Evolutionary conservation across 2,888 invertebrate species (phyloP).

Genomic region (Luperina nickerlii): DNA sequence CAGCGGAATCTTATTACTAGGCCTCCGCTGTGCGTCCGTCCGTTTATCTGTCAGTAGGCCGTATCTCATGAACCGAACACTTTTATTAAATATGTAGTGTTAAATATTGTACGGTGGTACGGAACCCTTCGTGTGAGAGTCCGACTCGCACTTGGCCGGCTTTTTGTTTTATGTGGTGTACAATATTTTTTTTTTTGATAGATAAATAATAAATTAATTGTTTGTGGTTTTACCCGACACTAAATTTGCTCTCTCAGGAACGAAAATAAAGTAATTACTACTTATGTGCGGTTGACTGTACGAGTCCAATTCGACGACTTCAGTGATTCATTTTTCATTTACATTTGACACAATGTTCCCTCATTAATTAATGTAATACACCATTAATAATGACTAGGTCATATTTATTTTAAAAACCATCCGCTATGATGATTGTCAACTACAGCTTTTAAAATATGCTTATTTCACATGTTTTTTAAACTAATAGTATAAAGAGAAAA

Average conservation of each 20-base stretch:
- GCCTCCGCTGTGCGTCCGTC: too few species aligned
- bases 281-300: not conserved
- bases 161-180: not conserved
- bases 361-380: not conserved
- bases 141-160: too few species aligned
- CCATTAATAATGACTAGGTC: not conserved
- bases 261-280: not conserved
- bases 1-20: too few species aligned
- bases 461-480: not conserved
- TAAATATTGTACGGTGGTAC: too few species aligned
- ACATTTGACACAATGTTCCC: not conserved
- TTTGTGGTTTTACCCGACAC: not conserved
- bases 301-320: not conserved
- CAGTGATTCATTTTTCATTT: conserved; percentile 24
- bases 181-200: not conserved
- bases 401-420: conserved; percentile 2
- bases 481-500: too few species aligned
- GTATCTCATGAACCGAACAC: too few species aligned
- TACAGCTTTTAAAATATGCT: not conserved
- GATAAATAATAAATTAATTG: not conserved
- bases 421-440: not conserved
- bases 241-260: not conserved
- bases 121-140: too few species aligned
- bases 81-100: too few species aligned
- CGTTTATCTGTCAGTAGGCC: too few species aligned